These are phyloP conservation scores for Sinocyclocheilus grahami DNA, from an alignment of 2,113 vertebrate species.

Conservation along the genomic window DNA sequence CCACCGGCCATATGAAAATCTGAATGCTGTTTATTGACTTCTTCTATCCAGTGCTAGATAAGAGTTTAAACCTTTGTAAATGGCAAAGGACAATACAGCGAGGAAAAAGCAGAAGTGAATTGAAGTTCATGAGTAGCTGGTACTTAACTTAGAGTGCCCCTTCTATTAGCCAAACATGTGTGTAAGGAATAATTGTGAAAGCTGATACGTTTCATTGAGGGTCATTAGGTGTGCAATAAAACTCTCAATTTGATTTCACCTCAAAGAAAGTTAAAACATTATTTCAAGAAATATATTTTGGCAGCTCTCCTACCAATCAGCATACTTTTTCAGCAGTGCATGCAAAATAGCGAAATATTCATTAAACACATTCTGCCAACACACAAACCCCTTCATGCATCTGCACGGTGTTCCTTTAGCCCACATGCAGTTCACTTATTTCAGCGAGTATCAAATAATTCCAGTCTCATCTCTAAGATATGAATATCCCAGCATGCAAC, in stretches of 20 bases:
- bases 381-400: slow-evolving; percentile 7
- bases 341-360: slow-evolving; percentile 1
- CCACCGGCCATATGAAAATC: slow-evolving; percentile 16
- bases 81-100: background rate
- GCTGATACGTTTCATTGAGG: background rate
- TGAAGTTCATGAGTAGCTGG: background rate
- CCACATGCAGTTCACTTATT: slow-evolving; percentile 34
- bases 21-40: slow-evolving; percentile 26
- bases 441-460: slow-evolving; percentile 27
- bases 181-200: background rate
- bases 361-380: slow-evolving; percentile 28
- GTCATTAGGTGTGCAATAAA: background rate
- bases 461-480: slow-evolving; percentile 8
- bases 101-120: background rate
- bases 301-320: slow-evolving; percentile 8
- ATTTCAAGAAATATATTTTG: background rate
- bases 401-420: slow-evolving; percentile 5
- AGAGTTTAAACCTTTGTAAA: slow-evolving; percentile 22
- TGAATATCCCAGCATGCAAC: slow-evolving; percentile 38
- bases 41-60: background rate
- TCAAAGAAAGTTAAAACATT: slow-evolving; percentile 5
- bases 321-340: background rate
- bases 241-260: slow-evolving; percentile 10
- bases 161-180: background rate
- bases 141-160: background rate